A percentile compares a stretch with the other conserved stretches of the same genome.
Conservation (phyloP, 2,888 invertebrate species). For the Tromatobia lineatoria region DNA sequence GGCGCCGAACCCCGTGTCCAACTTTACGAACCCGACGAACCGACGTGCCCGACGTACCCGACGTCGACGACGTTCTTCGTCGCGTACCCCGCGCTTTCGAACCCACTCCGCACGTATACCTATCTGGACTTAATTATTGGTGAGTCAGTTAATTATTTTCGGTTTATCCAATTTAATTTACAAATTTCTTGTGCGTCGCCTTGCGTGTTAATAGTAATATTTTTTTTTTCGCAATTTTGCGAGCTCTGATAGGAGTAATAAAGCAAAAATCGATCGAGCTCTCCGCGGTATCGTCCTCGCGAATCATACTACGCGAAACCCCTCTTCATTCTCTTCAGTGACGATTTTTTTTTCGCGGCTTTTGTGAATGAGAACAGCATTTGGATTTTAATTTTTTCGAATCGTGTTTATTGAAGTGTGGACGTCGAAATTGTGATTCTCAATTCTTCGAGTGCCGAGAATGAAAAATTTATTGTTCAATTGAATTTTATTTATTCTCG, state of each 20-base stretch:
- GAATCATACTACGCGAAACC: conserved; percentile 57
- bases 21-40: conserved; percentile 67
- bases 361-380: conserved; percentile 34
- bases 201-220: conserved; percentile 14
- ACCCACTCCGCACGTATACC: conserved; percentile 81
- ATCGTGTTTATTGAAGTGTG: conserved; percentile 41
- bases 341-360: conserved; percentile 31
- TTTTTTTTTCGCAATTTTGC: conserved; percentile 16
- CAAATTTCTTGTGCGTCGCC: conserved; percentile 3
- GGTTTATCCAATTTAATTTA: conserved; percentile 53
- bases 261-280: conserved; percentile 65
- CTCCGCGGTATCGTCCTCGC: conserved; percentile 54
- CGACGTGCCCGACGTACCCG: conserved; percentile 85
- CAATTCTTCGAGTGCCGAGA: conserved; percentile 22
- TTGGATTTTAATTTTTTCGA: not conserved
- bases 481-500: not conserved
- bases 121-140: conserved; percentile 85
- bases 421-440: conserved; percentile 13
- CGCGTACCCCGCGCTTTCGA: conserved; percentile 83
- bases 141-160: conserved; percentile 78
- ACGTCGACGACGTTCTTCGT: conserved; percentile 86
- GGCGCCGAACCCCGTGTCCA: conserved; percentile 83
- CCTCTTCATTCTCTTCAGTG: conserved; percentile 28
- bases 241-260: conserved; percentile 38
- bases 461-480: not conserved